Base-by-base conservation (phyloP, 2,113 vertebrate species). In the Heterotis niloticus region DNA sequence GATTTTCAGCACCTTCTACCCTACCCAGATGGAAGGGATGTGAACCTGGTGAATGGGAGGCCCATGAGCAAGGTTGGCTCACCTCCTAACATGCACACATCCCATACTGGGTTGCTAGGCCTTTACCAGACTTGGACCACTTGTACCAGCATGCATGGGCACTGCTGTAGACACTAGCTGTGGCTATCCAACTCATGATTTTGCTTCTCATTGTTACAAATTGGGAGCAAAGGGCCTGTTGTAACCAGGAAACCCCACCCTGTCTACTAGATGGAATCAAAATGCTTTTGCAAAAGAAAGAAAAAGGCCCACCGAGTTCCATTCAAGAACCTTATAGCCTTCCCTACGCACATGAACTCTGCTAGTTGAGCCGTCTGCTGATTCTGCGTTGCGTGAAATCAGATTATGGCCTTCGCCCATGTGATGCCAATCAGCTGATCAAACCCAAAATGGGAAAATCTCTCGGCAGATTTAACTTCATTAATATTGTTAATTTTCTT, bases 391-490 rank as follows among this genome's bases (percentile, higher is more conserved):
- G 83, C 91, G 89, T 89, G 88, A 92, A 91, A 92, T 91, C 87
- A 90, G 90, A 92, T 91, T 90, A 92, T 80, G 80, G 84, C 82
- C 83, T 85, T 81, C 83, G 87, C 86, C 91, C 88, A 90, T 92
- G 88, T 90, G 91, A 91, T 87, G 85, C 86, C 86, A 87, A 88
- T 85, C 83, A 86, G 83, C 86, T 90, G 89, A 90, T 92, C 90
- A 89, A 89, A 84, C 86, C 85, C 85, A 86, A 7, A 54, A 20
- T 20, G 52, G 71, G 17, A 3, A 34, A 28, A 44, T 2, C 34
- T 44, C 34, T 44, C 34, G 7, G 3, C 34, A 44, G 34, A 44
- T 44, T 44, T 44, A 44, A 44, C 34, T 44, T 2, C 34, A 44
- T 44, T 44, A n/a, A n/a, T n/a, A 44, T 7, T 44, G 34, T 7